Conservation (phyloP, 2,113 vertebrate genomes). For the Copsychus sechellarum region DNA sequence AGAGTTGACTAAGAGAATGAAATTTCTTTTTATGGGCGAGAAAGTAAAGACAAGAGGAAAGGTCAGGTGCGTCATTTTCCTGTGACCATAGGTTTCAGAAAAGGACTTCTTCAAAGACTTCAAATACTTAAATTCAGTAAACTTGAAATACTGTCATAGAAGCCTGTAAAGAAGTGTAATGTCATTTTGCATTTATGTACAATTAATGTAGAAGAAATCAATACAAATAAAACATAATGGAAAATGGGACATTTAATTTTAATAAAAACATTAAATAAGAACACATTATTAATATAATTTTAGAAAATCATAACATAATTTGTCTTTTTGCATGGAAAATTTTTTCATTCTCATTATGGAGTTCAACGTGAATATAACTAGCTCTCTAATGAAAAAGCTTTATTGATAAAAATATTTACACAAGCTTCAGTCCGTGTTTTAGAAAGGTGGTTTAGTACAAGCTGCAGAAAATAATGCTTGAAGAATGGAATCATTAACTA, state of each 20-base stretch:
- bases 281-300: not conserved
- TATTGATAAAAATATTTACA: not conserved
- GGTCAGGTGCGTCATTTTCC: not conserved
- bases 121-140: not conserved
- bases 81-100: not conserved
- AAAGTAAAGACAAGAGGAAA: not conserved
- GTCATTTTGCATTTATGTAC: not conserved
- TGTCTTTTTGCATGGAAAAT: not conserved
- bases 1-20: not conserved
- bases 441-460: not conserved
- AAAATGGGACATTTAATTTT: not conserved
- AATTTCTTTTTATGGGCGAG: not conserved
- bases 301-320: not conserved
- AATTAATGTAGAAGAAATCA: not conserved
- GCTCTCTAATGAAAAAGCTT: not conserved
- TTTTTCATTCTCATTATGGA: not conserved
- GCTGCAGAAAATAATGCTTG: accelerated
- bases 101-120: not conserved
- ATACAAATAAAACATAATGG: not conserved
- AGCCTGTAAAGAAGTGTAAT: not conserved
- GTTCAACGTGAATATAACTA: not conserved
- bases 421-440: not conserved
- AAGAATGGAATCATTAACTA: not conserved
- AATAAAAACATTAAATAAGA: not conserved
- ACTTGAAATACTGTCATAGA: not conserved